A percentile compares a stretch with the other conserved stretches of the same genome.
phyloP scores from a whole-genome alignment of 2,888 invertebrate genomes.

The Eupithecia dodoneata region DNA sequence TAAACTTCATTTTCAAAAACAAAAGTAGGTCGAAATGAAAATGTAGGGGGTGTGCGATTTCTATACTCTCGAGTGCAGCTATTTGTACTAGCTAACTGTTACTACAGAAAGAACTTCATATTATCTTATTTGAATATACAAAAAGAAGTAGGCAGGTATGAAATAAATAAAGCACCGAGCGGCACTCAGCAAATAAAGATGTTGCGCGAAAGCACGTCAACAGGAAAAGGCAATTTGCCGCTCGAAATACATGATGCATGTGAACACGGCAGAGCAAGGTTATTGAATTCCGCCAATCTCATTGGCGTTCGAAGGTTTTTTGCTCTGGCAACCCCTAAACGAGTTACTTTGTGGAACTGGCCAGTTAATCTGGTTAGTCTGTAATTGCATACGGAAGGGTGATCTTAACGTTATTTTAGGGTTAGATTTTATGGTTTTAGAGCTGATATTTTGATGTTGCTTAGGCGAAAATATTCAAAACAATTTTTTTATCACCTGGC shows the following conservation, averaged over 20 bases:
- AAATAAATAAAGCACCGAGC: background rate
- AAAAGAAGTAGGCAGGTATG: too few relatives aligned
- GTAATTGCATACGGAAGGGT: background rate
- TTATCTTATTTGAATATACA: too few relatives aligned
- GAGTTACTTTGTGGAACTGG: background rate
- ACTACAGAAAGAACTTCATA: too few relatives aligned
- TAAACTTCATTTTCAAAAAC: too few relatives aligned
- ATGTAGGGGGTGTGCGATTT: too few relatives aligned
- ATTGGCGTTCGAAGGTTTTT: background rate
- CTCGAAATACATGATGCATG: background rate
- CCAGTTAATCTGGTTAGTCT: background rate
- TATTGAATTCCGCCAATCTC: background rate
- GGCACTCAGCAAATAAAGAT: background rate
- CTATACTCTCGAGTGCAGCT: too few relatives aligned
- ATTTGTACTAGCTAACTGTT: too few relatives aligned
- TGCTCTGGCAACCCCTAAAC: background rate
- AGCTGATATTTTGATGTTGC: background rate
- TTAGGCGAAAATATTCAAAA: background rate
- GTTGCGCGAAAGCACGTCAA: background rate
- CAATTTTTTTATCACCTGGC: background rate
- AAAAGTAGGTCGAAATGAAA: too few relatives aligned
- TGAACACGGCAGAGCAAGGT: background rate
- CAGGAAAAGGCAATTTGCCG: background rate
- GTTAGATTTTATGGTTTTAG: background rate
- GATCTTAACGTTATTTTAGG: background rate